These are phyloP conservation scores for Olivierus martensii DNA, from an alignment of 1,140 invertebrate species.

Conservation along the genomic window DNA sequence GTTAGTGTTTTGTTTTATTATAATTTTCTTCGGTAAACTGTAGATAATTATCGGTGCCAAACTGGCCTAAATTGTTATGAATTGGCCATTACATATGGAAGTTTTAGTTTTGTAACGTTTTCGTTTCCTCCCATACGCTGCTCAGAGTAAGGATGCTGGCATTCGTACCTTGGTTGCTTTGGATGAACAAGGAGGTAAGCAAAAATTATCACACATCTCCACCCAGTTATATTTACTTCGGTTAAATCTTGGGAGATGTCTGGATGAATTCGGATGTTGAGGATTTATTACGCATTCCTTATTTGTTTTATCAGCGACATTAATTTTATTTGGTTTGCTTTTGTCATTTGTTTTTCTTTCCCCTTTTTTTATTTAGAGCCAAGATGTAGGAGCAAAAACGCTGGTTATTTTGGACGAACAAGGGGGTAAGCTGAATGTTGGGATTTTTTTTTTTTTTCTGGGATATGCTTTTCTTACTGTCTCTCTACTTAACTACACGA, in stretches of 20 bases:
- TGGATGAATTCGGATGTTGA: too few relatives aligned
- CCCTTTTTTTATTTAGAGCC: conserved; percentile 13
- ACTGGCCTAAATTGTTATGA: too few relatives aligned
- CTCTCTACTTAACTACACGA: too few relatives aligned
- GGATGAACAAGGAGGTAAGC: conserved; percentile 23
- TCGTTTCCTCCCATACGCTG: background rate
- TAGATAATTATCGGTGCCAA: too few relatives aligned
- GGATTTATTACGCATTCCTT: background rate
- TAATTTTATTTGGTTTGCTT: background rate
- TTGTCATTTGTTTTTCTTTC: background rate
- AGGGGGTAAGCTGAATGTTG: conserved; percentile 9
- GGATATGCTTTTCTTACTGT: too few relatives aligned
- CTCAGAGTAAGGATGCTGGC: conserved; percentile 24
- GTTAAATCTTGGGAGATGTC: too few relatives aligned
- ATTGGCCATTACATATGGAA: background rate
- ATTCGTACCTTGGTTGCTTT: conserved; percentile 24
- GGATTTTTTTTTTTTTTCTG: too few relatives aligned
- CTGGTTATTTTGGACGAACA: conserved; percentile 16
- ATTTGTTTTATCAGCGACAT: background rate
- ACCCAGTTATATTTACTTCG: too few relatives aligned
- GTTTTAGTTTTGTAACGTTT: background rate
- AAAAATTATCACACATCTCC: too few relatives aligned
- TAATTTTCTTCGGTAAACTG: too few relatives aligned
- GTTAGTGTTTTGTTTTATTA: background rate
- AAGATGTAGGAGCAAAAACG: conserved; percentile 16